These are phyloP conservation scores for Hydriomena furcata DNA, from an alignment of 2,888 invertebrate genomes.

Conservation along the genomic window DNA sequence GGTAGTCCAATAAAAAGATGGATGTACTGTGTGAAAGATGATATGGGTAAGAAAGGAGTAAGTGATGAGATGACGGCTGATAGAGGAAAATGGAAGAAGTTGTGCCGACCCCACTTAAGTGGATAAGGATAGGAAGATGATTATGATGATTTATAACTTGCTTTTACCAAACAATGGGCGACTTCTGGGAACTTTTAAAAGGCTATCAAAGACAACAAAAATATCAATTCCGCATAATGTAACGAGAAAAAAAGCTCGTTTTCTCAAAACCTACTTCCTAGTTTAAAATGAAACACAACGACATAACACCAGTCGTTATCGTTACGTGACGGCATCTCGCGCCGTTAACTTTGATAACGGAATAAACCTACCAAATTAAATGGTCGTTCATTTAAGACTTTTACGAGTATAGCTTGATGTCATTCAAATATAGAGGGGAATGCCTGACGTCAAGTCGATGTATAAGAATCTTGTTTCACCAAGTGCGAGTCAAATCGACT, in stretches of 20 bases:
- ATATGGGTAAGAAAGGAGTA: no score
- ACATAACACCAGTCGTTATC: constrained; percentile 16
- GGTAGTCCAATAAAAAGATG: no score
- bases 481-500: not conserved
- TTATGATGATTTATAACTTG: no score
- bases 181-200: not conserved
- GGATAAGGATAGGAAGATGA: no score
- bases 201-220: not conserved
- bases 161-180: no score
- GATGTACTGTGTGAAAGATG: no score
- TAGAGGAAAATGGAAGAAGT: no score
- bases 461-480: constrained; percentile 3
- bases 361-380: constrained; percentile 28
- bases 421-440: constrained; percentile 24
- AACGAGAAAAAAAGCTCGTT: constrained; percentile 8
- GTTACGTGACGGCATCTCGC: constrained; percentile 11
- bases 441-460: constrained; percentile 21
- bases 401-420: constrained; percentile 28
- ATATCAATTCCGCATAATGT: not conserved
- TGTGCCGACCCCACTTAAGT: no score
- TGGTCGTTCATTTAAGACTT: constrained; percentile 29
- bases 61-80: no score
- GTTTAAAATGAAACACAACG: constrained; percentile 16
- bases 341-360: constrained; percentile 32
- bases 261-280: constrained; percentile 5